Base-by-base conservation (phyloP, 2,113 vertebrate species). In the Holacanthus passer region DNA sequence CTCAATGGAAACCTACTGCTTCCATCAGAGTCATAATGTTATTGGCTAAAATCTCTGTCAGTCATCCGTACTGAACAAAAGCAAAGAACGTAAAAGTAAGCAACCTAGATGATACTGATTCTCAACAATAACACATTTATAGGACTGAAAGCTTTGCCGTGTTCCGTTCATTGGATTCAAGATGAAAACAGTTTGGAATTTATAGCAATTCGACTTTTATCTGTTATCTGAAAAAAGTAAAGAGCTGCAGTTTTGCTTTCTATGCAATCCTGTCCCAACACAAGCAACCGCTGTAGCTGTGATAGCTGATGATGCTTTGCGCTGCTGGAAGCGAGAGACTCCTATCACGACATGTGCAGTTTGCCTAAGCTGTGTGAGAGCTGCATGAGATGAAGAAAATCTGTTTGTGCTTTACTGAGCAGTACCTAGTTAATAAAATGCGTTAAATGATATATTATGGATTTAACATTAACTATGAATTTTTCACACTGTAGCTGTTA, bases 401-500 rank as follows among this genome's bases (percentile, higher is more conserved):
- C 3, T 24, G 20, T 16, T 16, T 41, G 60, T 64, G 37, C 35
- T 37, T 37, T 37, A 8, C 8, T 37, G 4, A 37, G 35, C 35
- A 7, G 35, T 8, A 31, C 17, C 56, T 20, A 8, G 1, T 41
- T 16, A 41, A 39, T 39, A 24, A 41, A 39, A 68, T 6, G 22
- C 39, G 8, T 19, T 27, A 27, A 53, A 66, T 43, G 1, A 55
- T 43, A 22, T 31, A 55, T 75, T 53, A 41, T 17, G 27, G 19
- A 48, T 62, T 50, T 14, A 11, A 58, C 24, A 52, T 62, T 62
- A 11, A 31, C 32, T 48, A 32, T 58, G 29, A 50, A 27, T 22
- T 45, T 76, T 66, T 41, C 64, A 77, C 75, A 68, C 63, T 32
- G 32, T 19, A 19, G 22, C 20, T 45, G 48, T 32, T 35, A 9